Percentiles rank a stretch among this genome's conserved stretches.
Evolutionary conservation across 2,888 invertebrate genomes (phyloP).

Genomic region (Oligia strigilis): DNA sequence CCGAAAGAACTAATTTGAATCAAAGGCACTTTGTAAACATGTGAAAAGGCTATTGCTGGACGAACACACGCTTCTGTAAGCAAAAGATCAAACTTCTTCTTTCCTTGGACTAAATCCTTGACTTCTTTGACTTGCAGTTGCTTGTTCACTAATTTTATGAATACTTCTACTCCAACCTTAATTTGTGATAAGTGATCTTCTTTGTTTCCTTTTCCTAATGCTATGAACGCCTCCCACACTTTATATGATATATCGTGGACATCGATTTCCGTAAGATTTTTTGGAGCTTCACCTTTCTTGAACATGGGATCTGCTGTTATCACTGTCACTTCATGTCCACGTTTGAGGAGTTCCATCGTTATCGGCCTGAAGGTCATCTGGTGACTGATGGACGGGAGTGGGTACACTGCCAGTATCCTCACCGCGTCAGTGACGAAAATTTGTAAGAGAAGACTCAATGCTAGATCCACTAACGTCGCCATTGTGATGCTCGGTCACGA

Average conservation of each 20-base stretch:
- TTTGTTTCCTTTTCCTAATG: slow-evolving; percentile 34
- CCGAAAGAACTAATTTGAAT: too few species aligned
- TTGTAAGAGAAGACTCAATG: slow-evolving; percentile 1
- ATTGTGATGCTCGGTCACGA: slow-evolving; percentile 20
- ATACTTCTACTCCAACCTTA: slow-evolving; percentile 16
- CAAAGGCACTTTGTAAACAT: slow-evolving; percentile 72
- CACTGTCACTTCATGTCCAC: slow-evolving; percentile 82
- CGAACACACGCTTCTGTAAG: slow-evolving; percentile 70
- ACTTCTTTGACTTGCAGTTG: slow-evolving; percentile 64
- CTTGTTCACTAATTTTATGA: slow-evolving; percentile 53
- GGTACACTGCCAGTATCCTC: slow-evolving; percentile 74
- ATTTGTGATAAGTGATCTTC: slow-evolving; percentile 54
- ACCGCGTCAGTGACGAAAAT: slow-evolving; percentile 60
- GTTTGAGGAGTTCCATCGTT: slow-evolving; percentile 75
- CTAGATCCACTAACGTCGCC: slow-evolving; percentile 4
- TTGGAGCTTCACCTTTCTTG: slow-evolving; percentile 65
- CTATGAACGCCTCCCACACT: slow-evolving; percentile 40
- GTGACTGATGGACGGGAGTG: slow-evolving; percentile 80
- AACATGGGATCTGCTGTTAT: slow-evolving; percentile 80
- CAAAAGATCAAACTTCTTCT: slow-evolving; percentile 71
- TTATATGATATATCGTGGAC: slow-evolving; percentile 74
- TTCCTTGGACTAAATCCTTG: slow-evolving; percentile 65
- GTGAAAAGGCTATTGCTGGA: slow-evolving; percentile 60
- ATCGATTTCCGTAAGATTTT: slow-evolving; percentile 80
- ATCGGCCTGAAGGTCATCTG: slow-evolving; percentile 79